Percentiles rank a stretch among this genome's conserved stretches.
These are phyloP conservation scores for Thelaira solivaga DNA, from an alignment of 2,888 invertebrate genomes.

Conservation along the genomic window DNA sequence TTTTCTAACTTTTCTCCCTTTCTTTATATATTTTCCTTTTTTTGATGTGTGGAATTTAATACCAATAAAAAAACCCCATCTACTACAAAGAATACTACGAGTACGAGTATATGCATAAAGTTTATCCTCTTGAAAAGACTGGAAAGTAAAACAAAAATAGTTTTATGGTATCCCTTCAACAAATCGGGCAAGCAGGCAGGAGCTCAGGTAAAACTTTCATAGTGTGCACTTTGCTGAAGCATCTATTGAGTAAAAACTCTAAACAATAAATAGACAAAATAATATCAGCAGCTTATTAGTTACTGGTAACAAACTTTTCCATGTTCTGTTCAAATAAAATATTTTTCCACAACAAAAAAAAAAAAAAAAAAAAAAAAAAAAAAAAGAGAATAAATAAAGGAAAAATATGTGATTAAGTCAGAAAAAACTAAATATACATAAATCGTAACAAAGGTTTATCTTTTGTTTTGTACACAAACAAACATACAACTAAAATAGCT, in stretches of 20 bases:
- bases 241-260: constrained; percentile 29
- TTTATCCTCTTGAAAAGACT: constrained; percentile 53
- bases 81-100: constrained; percentile 5
- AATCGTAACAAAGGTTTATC: constrained; percentile 46
- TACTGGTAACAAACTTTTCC: no score
- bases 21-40: neutral
- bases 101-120: constrained; percentile 21
- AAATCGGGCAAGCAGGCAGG: constrained; percentile 11
- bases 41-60: neutral
- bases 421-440: no score
- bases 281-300: constrained; percentile 33
- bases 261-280: constrained; percentile 39
- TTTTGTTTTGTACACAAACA: constrained; percentile 25
- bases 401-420: neutral
- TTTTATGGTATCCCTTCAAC: constrained; percentile 54
- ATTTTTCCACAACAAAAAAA: no score
- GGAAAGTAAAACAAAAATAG: constrained; percentile 46
- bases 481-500: neutral
- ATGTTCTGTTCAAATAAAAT: no score
- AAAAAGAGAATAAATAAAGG: neutral
- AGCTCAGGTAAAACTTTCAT: constrained; percentile 26
- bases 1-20: neutral
- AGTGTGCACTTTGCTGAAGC: neutral
- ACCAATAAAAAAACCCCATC: neutral
- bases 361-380: no score